Evolutionary conservation across 2,888 invertebrate species (phyloP).

Genomic region (Iphiclides podalirius): DNA sequence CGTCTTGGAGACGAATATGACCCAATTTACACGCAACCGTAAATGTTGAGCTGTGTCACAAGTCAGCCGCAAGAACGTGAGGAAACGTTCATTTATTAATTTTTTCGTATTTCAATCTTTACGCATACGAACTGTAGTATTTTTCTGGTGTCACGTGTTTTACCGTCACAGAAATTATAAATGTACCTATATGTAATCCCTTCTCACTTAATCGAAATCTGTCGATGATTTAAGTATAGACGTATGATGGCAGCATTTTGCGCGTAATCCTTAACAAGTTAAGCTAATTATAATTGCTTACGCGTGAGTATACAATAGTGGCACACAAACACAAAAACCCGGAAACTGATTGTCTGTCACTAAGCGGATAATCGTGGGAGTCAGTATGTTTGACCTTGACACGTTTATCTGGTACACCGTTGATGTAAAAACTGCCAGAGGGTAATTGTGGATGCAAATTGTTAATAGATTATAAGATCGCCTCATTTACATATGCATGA

Average conservation of each 20-base stretch:
- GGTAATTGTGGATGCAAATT: slow-evolving; percentile 50
- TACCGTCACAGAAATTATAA: too few relatives aligned
- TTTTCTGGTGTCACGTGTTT: too few relatives aligned
- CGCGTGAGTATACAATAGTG: slow-evolving; percentile 1
- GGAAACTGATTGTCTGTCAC: slow-evolving; percentile 46
- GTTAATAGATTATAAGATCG: slow-evolving; percentile 52
- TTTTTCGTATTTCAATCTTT: slow-evolving; percentile 6
- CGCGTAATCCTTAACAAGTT: neutral
- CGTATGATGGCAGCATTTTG: neutral
- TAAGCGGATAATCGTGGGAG: slow-evolving; percentile 38
- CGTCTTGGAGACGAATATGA: slow-evolving; percentile 33
- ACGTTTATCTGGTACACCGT: slow-evolving; percentile 38
- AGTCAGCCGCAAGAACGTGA: slow-evolving; percentile 29
- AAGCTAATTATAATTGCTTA: slow-evolving; percentile 9
- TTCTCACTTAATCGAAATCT: neutral
- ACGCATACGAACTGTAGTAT: too few relatives aligned
- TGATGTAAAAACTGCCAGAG: slow-evolving; percentile 48
- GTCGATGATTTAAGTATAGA: slow-evolving; percentile 8
- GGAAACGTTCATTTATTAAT: slow-evolving; percentile 15
- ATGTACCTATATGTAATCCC: too few relatives aligned
- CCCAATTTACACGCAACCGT: slow-evolving; percentile 40
- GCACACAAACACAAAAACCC: slow-evolving; percentile 37
- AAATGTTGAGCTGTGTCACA: slow-evolving; percentile 36
- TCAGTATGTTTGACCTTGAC: slow-evolving; percentile 55
- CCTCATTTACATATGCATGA: slow-evolving; percentile 35